A percentile compares a stretch with the other conserved stretches of the same genome.
Evolutionary conservation across 2,797 vertebrate species (phyloP).

Genomic region (Masticophis lateralis): DNA sequence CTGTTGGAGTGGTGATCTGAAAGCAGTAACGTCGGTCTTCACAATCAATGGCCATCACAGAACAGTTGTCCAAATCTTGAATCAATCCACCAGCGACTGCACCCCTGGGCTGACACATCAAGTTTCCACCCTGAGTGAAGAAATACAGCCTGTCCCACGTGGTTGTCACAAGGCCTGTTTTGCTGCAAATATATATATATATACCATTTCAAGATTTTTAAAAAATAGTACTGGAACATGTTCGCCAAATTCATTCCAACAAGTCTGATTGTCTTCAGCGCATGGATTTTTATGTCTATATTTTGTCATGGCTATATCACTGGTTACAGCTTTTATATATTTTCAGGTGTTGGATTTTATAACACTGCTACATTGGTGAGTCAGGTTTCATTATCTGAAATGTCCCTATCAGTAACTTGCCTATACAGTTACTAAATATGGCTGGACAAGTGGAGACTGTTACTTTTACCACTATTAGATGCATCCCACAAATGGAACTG

Average conservation of each 20-base stretch:
- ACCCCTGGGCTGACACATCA: conserved; percentile 96
- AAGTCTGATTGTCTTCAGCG: background rate
- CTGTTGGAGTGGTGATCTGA: conserved; percentile 92
- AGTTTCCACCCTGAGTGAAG: conserved; percentile 98
- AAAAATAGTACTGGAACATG: background rate
- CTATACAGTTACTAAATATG: background rate
- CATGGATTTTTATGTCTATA: background rate
- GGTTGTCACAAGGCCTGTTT: conserved; percentile 96
- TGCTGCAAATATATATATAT: conserved; percentile 72
- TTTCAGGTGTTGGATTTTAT: background rate
- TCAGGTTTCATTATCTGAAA: background rate
- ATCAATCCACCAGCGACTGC: conserved; percentile 95
- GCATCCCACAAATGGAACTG: background rate
- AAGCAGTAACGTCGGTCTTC: conserved; percentile 98
- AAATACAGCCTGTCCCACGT: conserved; percentile 97
- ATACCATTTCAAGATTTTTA: conserved; percentile 1
- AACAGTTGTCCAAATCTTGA: conserved; percentile 98
- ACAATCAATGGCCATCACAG: conserved; percentile 96
- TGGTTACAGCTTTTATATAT: background rate
- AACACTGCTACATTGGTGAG: background rate
- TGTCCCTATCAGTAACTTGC: background rate
- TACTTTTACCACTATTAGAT: fast-evolving
- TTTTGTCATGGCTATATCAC: background rate
- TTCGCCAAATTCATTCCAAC: background rate
- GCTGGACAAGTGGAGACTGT: background rate